Evolutionary conservation across 2,888 invertebrate species (phyloP).

Genomic region (Watsonalla cultraria): DNA sequence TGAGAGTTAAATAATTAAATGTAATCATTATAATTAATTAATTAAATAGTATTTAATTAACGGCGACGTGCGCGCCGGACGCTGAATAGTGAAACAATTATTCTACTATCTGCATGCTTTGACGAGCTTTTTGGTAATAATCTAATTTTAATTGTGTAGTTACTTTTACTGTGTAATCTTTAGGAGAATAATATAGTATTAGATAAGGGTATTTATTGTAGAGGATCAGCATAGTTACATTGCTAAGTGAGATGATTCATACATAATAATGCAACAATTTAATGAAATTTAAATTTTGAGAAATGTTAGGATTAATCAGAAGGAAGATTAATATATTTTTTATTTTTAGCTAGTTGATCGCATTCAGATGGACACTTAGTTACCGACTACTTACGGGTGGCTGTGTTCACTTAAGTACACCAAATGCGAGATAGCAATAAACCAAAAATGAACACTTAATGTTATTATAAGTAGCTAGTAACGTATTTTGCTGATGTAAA

Average conservation of each 20-base stretch:
- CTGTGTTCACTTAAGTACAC: constrained; percentile 48
- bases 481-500: constrained; percentile 75
- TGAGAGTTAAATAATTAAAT: constrained; percentile 75
- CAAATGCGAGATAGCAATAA: constrained; percentile 72
- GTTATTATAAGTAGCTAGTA: constrained; percentile 73
- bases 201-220: constrained; percentile 79
- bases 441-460: constrained; percentile 76
- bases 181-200: constrained; percentile 69
- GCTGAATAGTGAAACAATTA: constrained; percentile 73
- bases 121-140: constrained; percentile 79
- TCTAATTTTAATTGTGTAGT: constrained; percentile 76
- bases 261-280: constrained; percentile 72
- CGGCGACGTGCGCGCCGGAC: constrained; percentile 61
- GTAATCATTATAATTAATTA: constrained; percentile 67
- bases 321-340: constrained; percentile 76
- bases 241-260: constrained; percentile 70
- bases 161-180: constrained; percentile 75
- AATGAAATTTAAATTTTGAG: constrained; percentile 64
- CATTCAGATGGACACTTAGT: constrained; percentile 61
- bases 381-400: constrained; percentile 43
- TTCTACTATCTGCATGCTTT: constrained; percentile 77
- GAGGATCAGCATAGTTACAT: constrained; percentile 72
- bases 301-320: constrained; percentile 67
- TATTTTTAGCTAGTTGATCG: constrained; percentile 78
- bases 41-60: constrained; percentile 56